phyloP scores from a whole-genome alignment of 1,140 invertebrate genomes.

The Gryon sp. region DNA sequence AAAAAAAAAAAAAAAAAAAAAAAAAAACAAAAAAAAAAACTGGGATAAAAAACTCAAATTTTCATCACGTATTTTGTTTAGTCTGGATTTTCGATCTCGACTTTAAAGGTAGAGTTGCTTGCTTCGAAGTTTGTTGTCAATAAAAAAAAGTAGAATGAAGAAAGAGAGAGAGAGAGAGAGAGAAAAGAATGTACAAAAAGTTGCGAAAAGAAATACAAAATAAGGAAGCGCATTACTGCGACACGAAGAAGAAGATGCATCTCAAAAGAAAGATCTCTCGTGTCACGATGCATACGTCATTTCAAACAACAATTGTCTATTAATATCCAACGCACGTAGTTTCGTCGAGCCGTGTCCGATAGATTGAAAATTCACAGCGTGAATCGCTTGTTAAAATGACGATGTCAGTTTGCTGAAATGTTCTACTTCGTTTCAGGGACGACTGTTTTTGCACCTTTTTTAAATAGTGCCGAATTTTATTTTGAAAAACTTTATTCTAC shows the following conservation, averaged over 20 bases:
- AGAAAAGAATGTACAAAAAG: no score
- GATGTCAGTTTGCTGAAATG: not conserved
- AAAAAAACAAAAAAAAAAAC: no score
- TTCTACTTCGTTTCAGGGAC: no score
- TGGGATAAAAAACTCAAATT: no score
- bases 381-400: conserved; percentile 5
- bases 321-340: conserved; percentile 56
- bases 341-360: conserved; percentile 13
- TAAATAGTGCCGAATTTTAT: no score
- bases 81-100: not conserved
- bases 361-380: conserved; percentile 21
- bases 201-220: not conserved
- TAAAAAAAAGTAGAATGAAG: conserved; percentile 2
- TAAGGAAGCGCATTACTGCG: not conserved
- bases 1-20: no score
- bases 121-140: not conserved
- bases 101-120: not conserved
- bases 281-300: conserved; percentile 39
- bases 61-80: not conserved
- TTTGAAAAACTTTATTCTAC: no score
- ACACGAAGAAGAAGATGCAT: not conserved
- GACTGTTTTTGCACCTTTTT: no score
- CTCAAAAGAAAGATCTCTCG: conserved; percentile 21
- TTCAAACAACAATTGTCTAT: conserved; percentile 62
- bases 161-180: no score